A percentile compares a stretch with the other conserved stretches of the same genome.
Conservation (phyloP, 2,888 invertebrate species). For the Sphaeridia pumilis region DNA sequence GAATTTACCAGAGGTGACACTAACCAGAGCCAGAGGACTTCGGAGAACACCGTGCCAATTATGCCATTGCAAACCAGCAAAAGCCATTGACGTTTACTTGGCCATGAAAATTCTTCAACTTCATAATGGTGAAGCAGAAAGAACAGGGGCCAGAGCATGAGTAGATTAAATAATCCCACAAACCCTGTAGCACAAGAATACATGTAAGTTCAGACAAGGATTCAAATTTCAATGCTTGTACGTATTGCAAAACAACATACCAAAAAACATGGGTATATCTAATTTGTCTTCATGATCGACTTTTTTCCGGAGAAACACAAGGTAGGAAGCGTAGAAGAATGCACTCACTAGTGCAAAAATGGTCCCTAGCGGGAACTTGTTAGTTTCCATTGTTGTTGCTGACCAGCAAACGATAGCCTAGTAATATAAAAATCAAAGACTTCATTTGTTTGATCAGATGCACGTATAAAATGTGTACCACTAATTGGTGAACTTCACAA, state of each 20-base stretch:
- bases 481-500: too few relatives aligned
- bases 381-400: slow-evolving; percentile 53
- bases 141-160: slow-evolving; percentile 79
- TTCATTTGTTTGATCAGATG: too few relatives aligned
- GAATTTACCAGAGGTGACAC: too few relatives aligned
- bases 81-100: slow-evolving; percentile 65
- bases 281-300: slow-evolving; percentile 86
- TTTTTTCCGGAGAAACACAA: slow-evolving; percentile 73
- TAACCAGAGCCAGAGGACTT: slow-evolving; percentile 86
- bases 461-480: too few relatives aligned
- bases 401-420: slow-evolving; percentile 69
- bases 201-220: too few relatives aligned
- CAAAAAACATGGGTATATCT: slow-evolving; percentile 90
- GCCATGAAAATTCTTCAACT: slow-evolving; percentile 74
- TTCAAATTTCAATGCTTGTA: too few relatives aligned
- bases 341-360: slow-evolving; percentile 74
- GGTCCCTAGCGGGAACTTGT: slow-evolving; percentile 59
- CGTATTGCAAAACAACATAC: slow-evolving; percentile 49
- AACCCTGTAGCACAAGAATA: slow-evolving; percentile 60
- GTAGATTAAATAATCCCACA: slow-evolving; percentile 81
- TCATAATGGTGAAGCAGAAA: slow-evolving; percentile 66
- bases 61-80: slow-evolving; percentile 72
- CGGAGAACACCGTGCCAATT: slow-evolving; percentile 79
- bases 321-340: slow-evolving; percentile 77
- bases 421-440: too few relatives aligned